Evolutionary conservation across 2,888 invertebrate genomes (phyloP), one percentile per base, ranked within the genome.

Genomic region (Agonopterix arenella): DNA sequence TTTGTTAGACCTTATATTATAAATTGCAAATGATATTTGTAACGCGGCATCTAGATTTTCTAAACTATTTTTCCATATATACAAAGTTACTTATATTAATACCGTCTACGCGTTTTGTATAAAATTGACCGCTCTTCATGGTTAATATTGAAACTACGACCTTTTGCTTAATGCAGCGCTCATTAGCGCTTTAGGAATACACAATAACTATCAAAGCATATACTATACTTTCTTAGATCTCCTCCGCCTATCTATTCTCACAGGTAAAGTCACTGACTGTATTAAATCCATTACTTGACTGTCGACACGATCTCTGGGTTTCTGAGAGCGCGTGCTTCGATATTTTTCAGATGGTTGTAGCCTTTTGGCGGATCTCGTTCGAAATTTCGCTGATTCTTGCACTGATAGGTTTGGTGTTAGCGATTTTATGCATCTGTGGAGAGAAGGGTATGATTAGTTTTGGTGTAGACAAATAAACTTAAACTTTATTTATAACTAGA

Each of bases 391-490:
- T 0, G 83, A 80, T 10, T 84, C 85, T 28, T 79, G 80, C 0
- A 62, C 53, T 0, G 72, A 53, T 2, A 70, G 46, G 54, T 67
- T 75, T 0, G 86, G 86, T 0, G 86, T 83, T 28, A 88, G 53
- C 0, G 86, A 81, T 53, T 86, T 85, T 61, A 89, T 80, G 56
- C 82, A 89, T 60, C 89, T 89, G 78, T 4, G 58, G 61, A 52
- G 5, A n/a, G 10, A n/a, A 40, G n/a, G 40, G 10, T n/a, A 40
- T 40, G 2, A 40, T 40, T 40, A n/a, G 8, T 38, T 5, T 10
- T 10, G n/a, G n/a, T 38, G n/a, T 10, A 38, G 2, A 37, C 10
- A 9, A 37, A 37, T 37, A 37, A 37, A 9, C 37, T 37, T 2
- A 37, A 10, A 10, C 37, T 9, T 37, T 2, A 13, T 13, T 13